phyloP scores from a whole-genome alignment of 2,888 invertebrate species.

The Cephus pulcher region DNA sequence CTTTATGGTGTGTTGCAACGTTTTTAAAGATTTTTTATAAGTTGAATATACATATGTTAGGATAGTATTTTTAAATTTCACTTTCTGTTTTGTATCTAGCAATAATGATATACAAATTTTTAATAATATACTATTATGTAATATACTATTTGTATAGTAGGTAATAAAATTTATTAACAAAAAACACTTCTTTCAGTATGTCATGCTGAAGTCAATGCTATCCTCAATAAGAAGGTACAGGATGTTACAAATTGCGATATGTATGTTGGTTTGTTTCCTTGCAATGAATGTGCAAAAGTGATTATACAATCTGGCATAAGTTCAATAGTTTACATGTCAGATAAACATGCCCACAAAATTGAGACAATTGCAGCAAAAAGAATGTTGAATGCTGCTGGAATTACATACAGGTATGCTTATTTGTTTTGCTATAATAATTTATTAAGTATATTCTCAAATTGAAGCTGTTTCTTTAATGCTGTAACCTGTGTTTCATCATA shows the following conservation, averaged over 20 bases:
- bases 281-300: conserved; percentile 97
- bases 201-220: conserved; percentile 98
- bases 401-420: conserved; percentile 73
- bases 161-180: neutral
- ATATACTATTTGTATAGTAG: no score
- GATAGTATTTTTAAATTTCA: no score
- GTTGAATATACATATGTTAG: no score
- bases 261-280: conserved; percentile 93
- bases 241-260: conserved; percentile 84
- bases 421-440: no score
- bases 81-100: neutral
- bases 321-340: conserved; percentile 83
- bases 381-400: conserved; percentile 84
- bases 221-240: conserved; percentile 87
- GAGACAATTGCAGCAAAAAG: conserved; percentile 80
- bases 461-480: no score
- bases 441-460: no score
- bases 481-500: no score
- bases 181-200: conserved; percentile 77
- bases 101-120: neutral
- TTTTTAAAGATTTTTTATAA: no score
- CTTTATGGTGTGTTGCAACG: conserved; percentile 77
- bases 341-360: conserved; percentile 80
- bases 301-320: conserved; percentile 94
- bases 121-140: no score